A percentile compares a stretch with the other conserved stretches of the same genome.
Evolutionary conservation across 1,140 invertebrate genomes (phyloP).

Genomic region (Brachionus plicatilis): DNA sequence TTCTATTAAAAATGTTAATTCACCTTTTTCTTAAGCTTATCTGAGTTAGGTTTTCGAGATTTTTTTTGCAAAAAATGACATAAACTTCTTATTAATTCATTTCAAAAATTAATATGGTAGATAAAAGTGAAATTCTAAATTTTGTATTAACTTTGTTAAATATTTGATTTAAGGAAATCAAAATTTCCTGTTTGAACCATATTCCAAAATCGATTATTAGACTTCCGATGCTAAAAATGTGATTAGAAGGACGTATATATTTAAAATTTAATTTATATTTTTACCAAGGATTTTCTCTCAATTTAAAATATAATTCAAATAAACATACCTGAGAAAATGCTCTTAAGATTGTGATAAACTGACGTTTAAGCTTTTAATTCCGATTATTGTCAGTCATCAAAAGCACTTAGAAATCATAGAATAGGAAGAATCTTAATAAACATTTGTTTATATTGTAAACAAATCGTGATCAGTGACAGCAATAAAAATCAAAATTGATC

Average conservation of each 20-base stretch:
- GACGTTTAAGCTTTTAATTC: neutral
- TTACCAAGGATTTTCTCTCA: neutral
- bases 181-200: neutral
- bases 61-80: too few relatives aligned
- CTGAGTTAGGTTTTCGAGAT: too few relatives aligned
- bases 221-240: neutral
- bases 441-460: neutral
- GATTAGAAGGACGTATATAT: too few relatives aligned
- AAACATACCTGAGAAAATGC: constrained; percentile 28
- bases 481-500: neutral
- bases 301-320: neutral
- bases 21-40: too few relatives aligned
- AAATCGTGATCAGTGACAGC: neutral
- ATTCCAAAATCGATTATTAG: neutral
- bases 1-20: too few relatives aligned
- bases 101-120: too few relatives aligned
- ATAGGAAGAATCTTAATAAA: neutral
- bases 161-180: neutral
- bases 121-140: too few relatives aligned
- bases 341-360: neutral
- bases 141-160: neutral
- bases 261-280: neutral
- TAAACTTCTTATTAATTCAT: too few relatives aligned
- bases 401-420: neutral
- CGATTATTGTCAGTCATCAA: neutral